Evolutionary conservation across 2,113 vertebrate species (phyloP).

Genomic region (Microtus oregoni): DNA sequence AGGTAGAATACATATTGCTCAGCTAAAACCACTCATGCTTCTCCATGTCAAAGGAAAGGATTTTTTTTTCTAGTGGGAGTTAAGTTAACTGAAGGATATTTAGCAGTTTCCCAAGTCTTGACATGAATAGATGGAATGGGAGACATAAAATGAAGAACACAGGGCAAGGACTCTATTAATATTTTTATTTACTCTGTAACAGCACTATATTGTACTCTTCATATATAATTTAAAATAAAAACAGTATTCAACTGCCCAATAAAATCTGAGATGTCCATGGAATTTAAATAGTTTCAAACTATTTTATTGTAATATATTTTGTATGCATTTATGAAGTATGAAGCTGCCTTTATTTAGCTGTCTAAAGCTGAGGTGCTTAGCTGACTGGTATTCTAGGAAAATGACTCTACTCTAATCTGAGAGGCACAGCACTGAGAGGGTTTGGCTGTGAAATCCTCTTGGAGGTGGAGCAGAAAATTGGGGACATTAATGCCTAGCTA

Average conservation of each 20-base stretch:
- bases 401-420: not conserved
- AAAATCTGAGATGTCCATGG: not conserved
- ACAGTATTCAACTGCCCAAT: not conserved
- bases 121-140: not conserved
- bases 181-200: slow-evolving; percentile 20
- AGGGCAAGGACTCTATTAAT: not conserved
- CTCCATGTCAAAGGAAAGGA: not conserved
- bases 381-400: not conserved
- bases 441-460: not conserved
- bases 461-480: not conserved
- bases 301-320: not conserved
- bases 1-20: not conserved
- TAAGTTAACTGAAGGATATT: slow-evolving; percentile 40
- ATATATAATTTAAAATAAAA: slow-evolving; percentile 35
- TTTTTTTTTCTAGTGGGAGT: not conserved
- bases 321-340: not conserved
- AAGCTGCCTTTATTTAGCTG: not conserved
- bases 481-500: not conserved
- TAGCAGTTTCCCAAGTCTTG: not conserved
- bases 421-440: not conserved
- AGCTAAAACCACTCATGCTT: not conserved
- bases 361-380: not conserved
- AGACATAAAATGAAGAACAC: not conserved
- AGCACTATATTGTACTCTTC: not conserved
- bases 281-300: not conserved